A percentile compares a stretch with the other conserved stretches of the same genome.
Evolutionary conservation across 30 jellyfish, hydroid and myxozoan species (phyloP).

Genomic region (Turritopsis dohrnii): DNA sequence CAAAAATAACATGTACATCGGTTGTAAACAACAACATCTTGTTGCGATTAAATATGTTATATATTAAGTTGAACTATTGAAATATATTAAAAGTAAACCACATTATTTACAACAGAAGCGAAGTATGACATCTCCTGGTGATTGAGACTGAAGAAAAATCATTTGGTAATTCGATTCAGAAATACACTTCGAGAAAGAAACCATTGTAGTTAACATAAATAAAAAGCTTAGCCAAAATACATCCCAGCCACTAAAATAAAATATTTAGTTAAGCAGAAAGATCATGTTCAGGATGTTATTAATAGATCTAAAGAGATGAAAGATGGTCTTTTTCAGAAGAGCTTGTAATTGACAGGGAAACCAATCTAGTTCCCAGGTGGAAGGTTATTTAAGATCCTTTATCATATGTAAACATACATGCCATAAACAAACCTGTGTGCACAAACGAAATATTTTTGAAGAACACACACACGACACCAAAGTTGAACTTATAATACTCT

Average conservation of each 20-base stretch:
- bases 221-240: not conserved
- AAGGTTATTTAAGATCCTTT: too few relatives aligned
- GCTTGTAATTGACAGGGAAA: not conserved
- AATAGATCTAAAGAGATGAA: not conserved
- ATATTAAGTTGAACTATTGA: not conserved
- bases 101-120: not conserved
- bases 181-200: too few relatives aligned
- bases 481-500: too few relatives aligned
- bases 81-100: not conserved
- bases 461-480: too few relatives aligned
- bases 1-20: not conserved
- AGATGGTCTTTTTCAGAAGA: not conserved
- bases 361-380: not conserved
- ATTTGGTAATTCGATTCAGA: not conserved
- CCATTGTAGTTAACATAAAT: not conserved
- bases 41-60: not conserved
- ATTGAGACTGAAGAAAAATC: not conserved
- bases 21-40: not conserved
- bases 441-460: too few relatives aligned
- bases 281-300: not conserved
- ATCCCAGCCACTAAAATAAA: not conserved
- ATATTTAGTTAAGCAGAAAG: not conserved
- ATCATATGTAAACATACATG: too few relatives aligned
- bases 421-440: too few relatives aligned
- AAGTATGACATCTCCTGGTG: not conserved